Conservation (phyloP, 2,797 vertebrate genomes). For the Arnoldichthys spilopterus region DNA sequence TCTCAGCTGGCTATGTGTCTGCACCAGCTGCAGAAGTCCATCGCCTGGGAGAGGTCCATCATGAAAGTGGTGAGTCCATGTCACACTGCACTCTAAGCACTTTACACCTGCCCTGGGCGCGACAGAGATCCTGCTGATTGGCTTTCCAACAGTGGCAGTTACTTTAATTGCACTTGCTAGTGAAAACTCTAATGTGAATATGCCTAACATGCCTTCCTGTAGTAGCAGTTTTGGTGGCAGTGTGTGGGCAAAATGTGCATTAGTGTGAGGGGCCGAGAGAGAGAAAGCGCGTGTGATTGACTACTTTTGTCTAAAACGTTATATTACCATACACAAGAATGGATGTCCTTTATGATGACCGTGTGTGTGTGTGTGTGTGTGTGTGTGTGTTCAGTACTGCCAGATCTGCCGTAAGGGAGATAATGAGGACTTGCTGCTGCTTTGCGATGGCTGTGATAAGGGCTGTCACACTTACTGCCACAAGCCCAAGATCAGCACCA, state of each 20-base stretch:
- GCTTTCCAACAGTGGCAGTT: not conserved
- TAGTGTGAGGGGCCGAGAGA: not conserved
- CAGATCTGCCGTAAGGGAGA: slow-evolving; percentile 98
- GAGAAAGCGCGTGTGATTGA: not conserved
- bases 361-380: slow-evolving; percentile 64
- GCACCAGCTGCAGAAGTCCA: slow-evolving; percentile 98
- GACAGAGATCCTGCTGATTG: not conserved
- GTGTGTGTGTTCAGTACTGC: slow-evolving; percentile 87
- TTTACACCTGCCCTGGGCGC: not conserved
- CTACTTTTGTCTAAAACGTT: slow-evolving; percentile 23
- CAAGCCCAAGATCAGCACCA: slow-evolving; percentile 94
- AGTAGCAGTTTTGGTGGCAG: not conserved
- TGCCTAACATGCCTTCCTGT: not conserved
- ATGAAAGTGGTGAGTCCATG: slow-evolving; percentile 94
- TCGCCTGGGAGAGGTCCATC: slow-evolving; percentile 99
- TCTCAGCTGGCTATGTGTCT: slow-evolving; percentile 98
- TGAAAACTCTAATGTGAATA: not conserved
- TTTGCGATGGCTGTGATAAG: slow-evolving; percentile 98
- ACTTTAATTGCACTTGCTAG: not conserved
- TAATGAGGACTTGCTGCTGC: slow-evolving; percentile 95
- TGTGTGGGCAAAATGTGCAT: not conserved
- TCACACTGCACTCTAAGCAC: not conserved
- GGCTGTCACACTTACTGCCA: slow-evolving; percentile 99
- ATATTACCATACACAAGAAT: slow-evolving; percentile 6
- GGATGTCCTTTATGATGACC: slow-evolving; percentile 1